Base-by-base conservation (phyloP, 2,888 invertebrate species). In the Temnothorax rugatulus region DNA sequence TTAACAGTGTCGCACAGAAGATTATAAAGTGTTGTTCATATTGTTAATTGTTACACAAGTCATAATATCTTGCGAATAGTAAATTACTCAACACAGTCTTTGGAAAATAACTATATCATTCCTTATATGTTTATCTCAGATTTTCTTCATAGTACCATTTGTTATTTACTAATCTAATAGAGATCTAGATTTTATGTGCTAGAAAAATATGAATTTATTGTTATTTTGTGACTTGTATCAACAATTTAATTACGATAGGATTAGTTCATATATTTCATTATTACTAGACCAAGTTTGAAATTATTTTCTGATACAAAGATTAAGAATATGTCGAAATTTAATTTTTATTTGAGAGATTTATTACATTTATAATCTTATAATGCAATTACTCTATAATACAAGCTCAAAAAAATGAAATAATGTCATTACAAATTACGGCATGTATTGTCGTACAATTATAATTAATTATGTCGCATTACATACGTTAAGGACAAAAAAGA, bases 141-240 rank as follows among this genome's bases (percentile, higher is more conserved):
- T 61, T 52, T 25, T 76, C 50, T 50, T 64, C 25, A 7, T 54
- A 86, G 15, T 79, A 75, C n/a, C 68, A 52, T 25, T 50, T 79
- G 44, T 15, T 71, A 71, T 59, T 71, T 13, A 74, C 8, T 73
- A 57, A 54, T 54, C 8, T 52, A 29, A 59, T 57, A 57, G 5
- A 61, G 1, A 13, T 50, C 2, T 41, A 73, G 15, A 73, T 57
- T 41, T 41, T 54, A 77, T 64, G 18, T 1, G 21, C 66, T 54
- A 73, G 41, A 34, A 34, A 50, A 29, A 79, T 74, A 85, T 8
- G 34, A 21, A 54, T 21, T 9, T 34, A n/a, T 64, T 68, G 38
- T 82, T 41, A 82, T 59, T 69, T 64, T 63, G 52, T 83, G 63
- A 50, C 69, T 82, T 29, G 76, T 68, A 73, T 81, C 82, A 44